Evolutionary conservation across 2,797 vertebrate genomes (phyloP).

Genomic region (Kryptopterus vitreolus): DNA sequence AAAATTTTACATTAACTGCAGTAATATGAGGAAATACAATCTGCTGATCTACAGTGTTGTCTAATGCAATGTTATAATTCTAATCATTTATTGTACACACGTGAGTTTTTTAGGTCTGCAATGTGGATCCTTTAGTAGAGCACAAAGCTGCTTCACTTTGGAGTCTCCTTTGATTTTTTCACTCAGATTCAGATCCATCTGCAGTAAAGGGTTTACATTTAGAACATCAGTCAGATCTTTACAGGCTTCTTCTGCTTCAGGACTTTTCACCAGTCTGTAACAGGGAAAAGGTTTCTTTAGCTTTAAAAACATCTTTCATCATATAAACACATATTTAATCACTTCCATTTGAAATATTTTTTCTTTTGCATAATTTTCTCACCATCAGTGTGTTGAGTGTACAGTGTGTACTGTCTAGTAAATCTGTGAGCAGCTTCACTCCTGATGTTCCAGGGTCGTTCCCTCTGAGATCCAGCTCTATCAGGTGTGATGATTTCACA

Average conservation of each 20-base stretch:
- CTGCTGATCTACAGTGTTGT: too few species aligned
- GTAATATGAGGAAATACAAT: too few species aligned
- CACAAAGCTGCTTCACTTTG: neutral
- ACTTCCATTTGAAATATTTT: too few species aligned
- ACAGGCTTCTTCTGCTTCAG: neutral
- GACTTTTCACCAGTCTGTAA: neutral
- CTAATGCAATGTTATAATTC: too few species aligned
- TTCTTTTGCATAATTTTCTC: too few species aligned
- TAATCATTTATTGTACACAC: neutral
- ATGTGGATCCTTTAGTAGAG: constrained; percentile 12
- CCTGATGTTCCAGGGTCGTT: neutral
- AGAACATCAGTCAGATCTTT: neutral
- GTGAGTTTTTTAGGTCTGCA: neutral
- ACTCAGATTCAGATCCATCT: neutral
- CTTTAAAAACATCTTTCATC: too few species aligned
- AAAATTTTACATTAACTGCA: too few species aligned
- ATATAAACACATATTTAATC: too few species aligned
- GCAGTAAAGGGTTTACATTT: neutral
- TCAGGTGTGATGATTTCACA: neutral
- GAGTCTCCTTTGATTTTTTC: neutral
- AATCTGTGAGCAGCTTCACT: neutral
- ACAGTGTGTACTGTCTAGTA: neutral
- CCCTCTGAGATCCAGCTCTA: neutral
- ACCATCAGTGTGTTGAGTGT: neutral
- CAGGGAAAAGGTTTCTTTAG: too few species aligned